Evolutionary conservation across 2,113 vertebrate genomes (phyloP), one percentile per base, ranked within the genome.

Genomic region (Cervus canadensis): DNA sequence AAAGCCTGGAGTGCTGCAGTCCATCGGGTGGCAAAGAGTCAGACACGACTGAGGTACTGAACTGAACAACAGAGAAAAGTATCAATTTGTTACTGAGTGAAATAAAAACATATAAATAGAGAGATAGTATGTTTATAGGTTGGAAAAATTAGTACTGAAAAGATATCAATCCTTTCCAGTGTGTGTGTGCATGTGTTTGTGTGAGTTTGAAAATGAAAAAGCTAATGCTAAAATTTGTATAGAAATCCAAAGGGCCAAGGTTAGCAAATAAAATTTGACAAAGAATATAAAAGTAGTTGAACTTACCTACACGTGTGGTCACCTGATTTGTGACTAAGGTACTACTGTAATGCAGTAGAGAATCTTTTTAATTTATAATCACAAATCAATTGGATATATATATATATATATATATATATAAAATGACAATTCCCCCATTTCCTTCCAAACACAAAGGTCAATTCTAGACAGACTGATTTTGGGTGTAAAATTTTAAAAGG

Each of bases 51-150:
- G n/a, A 71, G n/a, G 11, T n/a, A 36, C 17, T 21, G 17, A 71
- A 40, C n/a, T 71, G 67, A 71, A 71, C 23, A 5, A 79, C 57
- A 81, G 57, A 87, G 76, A 87, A 82, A 83, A 83, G 17, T 33
- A 85, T 54, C 59, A 59, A 45, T 90, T 82, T 19, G 62, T 86
- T 56, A 64, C 11, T 45, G 59, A 60, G 86, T 48, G 21, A 91
- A 78, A 95, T 54, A 91, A 64, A 86, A 62, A 87, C 23, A 76
- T 60, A 25, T 84, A 81, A 74, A 71, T 40, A 89, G 76, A 91
- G 76, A 91, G 43, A 62, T 16, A 83, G 40, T n/a, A 50, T 87
- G 36, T 48, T 64, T 23, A 91, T 79, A 3, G 19, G 79, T 60
- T 79, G 71, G 82, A 48, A 95, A 91, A 95, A 6, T 87, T 62